These are phyloP conservation scores for Spatulosminthurus flaviceps DNA, from an alignment of 2,888 invertebrate genomes.

Conservation along the genomic window DNA sequence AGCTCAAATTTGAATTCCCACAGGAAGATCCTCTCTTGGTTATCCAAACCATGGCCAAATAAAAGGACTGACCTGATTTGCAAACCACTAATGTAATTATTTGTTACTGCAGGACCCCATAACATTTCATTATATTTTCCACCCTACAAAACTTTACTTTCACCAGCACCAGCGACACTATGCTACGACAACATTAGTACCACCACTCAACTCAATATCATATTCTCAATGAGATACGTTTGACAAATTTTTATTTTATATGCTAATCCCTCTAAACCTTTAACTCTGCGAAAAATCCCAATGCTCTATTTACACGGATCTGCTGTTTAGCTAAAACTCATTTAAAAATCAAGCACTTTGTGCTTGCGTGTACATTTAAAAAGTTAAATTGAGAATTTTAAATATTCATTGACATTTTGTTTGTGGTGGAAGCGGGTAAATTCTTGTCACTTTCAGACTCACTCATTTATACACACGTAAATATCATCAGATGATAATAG, in stretches of 20 bases:
- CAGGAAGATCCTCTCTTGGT: not conserved
- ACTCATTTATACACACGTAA: too few species aligned
- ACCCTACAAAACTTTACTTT: too few species aligned
- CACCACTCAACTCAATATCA: not conserved
- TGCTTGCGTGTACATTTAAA: too few species aligned
- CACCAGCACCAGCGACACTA: not conserved
- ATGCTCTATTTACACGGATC: not conserved
- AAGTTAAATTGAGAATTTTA: not conserved
- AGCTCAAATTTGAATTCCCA: conserved; percentile 5
- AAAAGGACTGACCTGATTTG: conserved; percentile 12
- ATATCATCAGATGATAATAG: too few species aligned
- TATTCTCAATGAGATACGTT: not conserved
- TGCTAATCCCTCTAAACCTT: not conserved
- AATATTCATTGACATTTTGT: not conserved
- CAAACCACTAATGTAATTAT: conserved; percentile 14
- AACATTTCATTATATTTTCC: too few species aligned
- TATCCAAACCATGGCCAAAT: not conserved
- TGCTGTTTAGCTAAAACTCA: not conserved
- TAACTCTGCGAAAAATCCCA: not conserved
- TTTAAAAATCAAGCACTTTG: not conserved
- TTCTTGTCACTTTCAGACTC: not conserved
- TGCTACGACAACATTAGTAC: too few species aligned
- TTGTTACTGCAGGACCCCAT: too few species aligned
- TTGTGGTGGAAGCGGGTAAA: not conserved
- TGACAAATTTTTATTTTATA: not conserved